A percentile compares a stretch with the other conserved stretches of the same genome.
phyloP scores from a whole-genome alignment of 2,888 invertebrate species.

The Apamea crenata region DNA sequence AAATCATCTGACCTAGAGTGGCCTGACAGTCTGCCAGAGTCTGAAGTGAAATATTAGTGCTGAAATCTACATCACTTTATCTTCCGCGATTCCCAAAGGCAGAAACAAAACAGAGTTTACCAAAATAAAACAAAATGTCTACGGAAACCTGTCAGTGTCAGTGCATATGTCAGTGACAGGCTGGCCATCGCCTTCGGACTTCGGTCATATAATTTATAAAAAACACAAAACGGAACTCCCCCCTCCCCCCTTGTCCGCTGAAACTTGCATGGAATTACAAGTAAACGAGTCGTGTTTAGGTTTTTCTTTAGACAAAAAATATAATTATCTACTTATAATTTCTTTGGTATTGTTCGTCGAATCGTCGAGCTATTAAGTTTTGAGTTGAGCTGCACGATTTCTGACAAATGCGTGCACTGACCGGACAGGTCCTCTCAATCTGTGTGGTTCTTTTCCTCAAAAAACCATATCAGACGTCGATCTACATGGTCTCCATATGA shows the following conservation, averaged over 20 bases:
- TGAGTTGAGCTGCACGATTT: too few species aligned
- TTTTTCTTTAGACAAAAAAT: not conserved
- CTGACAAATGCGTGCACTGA: too few species aligned
- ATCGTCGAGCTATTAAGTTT: too few species aligned
- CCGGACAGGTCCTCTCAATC: too few species aligned
- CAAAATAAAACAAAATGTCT: constrained; percentile 28
- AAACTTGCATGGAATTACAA: constrained; percentile 56
- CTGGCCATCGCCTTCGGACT: constrained; percentile 17
- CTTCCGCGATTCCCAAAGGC: not conserved
- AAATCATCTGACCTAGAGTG: not conserved
- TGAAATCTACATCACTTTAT: not conserved
- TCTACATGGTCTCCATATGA: too few species aligned
- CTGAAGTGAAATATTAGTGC: not conserved
- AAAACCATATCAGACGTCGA: too few species aligned
- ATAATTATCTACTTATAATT: too few species aligned
- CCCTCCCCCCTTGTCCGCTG: constrained; percentile 39
- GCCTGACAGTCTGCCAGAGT: not conserved
- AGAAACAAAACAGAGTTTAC: not conserved
- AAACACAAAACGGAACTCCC: constrained; percentile 12
- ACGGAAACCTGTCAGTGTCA: constrained; percentile 41
- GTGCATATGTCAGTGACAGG: constrained; percentile 39
- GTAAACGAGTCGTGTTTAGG: constrained; percentile 11
- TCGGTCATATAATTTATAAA: constrained; percentile 29
- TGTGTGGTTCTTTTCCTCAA: too few species aligned
- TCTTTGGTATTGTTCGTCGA: too few species aligned